These are phyloP conservation scores for Pseudomyrmex flavicornis DNA, from an alignment of 1,140 invertebrate genomes.

Conservation along the genomic window DNA sequence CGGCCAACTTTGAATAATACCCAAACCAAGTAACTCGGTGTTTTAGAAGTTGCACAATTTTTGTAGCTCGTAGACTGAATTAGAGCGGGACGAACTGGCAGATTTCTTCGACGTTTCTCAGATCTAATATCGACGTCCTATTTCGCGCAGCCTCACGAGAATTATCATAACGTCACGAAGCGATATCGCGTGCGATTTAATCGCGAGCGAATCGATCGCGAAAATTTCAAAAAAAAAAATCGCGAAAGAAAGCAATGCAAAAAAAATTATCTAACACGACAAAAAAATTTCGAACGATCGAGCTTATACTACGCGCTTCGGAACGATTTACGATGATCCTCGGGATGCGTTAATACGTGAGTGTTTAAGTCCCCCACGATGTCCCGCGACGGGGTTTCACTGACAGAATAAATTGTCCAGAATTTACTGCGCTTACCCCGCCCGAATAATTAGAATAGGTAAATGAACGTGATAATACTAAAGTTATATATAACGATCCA, in stretches of 20 bases:
- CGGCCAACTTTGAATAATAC: constrained; percentile 59
- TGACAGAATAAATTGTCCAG: constrained; percentile 35
- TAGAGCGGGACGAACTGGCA: constrained; percentile 34
- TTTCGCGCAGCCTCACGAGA: constrained; percentile 40
- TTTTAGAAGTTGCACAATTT: constrained; percentile 79
- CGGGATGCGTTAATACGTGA: constrained; percentile 21
- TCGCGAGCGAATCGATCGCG: not conserved
- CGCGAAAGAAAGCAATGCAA: not conserved
- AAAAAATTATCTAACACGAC: not conserved
- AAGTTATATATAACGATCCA: constrained; percentile 36
- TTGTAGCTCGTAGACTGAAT: constrained; percentile 76
- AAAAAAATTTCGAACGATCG: not conserved
- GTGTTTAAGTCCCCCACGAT: constrained; percentile 26
- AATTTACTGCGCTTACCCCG: constrained; percentile 72
- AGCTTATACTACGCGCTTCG: constrained; percentile 1
- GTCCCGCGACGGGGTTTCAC: constrained; percentile 18
- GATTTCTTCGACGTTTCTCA: constrained; percentile 52
- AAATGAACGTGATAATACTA: constrained; percentile 52
- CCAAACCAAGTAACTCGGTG: constrained; percentile 62
- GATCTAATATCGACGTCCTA: constrained; percentile 52
- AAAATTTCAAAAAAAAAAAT: not conserved
- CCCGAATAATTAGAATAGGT: constrained; percentile 58
- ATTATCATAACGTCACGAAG: constrained; percentile 19
- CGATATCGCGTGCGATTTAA: not conserved
- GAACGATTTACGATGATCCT: constrained; percentile 29